These are phyloP conservation scores for Alectoris magna DNA, from an alignment of 2,797 vertebrate genomes.

Conservation along the genomic window DNA sequence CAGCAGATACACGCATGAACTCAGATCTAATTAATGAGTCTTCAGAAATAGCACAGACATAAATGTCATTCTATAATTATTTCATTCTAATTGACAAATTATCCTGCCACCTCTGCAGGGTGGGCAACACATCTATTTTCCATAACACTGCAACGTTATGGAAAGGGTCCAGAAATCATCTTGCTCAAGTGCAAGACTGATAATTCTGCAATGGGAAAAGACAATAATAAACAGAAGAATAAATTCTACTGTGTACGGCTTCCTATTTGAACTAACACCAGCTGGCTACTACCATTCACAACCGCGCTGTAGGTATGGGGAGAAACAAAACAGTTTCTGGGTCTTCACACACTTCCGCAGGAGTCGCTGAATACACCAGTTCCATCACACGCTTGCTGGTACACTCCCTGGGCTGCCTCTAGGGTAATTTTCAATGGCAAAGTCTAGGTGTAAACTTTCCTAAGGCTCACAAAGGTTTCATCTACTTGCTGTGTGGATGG, in stretches of 20 bases:
- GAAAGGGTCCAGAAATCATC: constrained; percentile 35
- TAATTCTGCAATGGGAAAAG: constrained; percentile 13
- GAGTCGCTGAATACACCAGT: neutral
- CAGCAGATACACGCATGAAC: constrained; percentile 2
- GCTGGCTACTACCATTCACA: neutral
- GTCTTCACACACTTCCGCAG: neutral
- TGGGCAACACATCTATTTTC: constrained; percentile 60
- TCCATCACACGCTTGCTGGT: neutral
- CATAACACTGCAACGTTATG: constrained; percentile 67
- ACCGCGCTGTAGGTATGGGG: neutral
- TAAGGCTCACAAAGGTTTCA: neutral
- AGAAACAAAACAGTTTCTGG: neutral
- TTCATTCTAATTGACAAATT: constrained; percentile 75
- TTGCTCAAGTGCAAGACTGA: constrained; percentile 43
- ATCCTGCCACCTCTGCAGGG: constrained; percentile 55
- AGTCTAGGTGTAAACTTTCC: neutral
- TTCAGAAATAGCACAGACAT: constrained; percentile 68
- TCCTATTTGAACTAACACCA: neutral
- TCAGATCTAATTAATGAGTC: constrained; percentile 69
- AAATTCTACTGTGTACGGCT: neutral
- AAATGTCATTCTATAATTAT: constrained; percentile 61
- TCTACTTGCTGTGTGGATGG: neutral
- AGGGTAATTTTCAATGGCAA: neutral
- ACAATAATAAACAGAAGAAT: neutral
- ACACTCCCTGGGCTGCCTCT: neutral